These are phyloP conservation scores for Oikopleura dioica DNA, from an alignment of 23 tunicate genomes.

Conservation along the genomic window DNA sequence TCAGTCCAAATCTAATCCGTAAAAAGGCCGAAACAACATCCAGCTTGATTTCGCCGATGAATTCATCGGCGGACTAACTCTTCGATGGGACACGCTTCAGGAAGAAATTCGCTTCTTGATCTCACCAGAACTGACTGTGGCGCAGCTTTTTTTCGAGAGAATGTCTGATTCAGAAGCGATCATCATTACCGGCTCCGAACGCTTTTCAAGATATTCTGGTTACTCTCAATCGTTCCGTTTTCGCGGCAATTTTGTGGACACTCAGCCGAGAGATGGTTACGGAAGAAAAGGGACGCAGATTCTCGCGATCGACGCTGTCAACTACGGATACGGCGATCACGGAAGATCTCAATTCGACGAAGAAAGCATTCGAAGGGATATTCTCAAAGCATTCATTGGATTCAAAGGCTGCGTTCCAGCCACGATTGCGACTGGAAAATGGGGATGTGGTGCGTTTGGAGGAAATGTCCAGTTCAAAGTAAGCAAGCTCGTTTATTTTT, in stretches of 20 bases:
- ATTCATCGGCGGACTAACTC: conserved; percentile 75
- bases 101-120: conserved; percentile 77
- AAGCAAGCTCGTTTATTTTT: no score
- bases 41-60: conserved; percentile 85
- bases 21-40: no score
- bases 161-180: conserved; percentile 54
- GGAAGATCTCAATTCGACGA: conserved; percentile 28
- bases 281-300: conserved; percentile 29
- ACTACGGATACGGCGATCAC: conserved; percentile 19
- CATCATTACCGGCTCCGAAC: conserved; percentile 65
- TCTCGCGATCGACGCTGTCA: conserved; percentile 62
- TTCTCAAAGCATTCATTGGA: conserved; percentile 56
- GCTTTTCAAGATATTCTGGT: conserved; percentile 35
- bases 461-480: conserved; percentile 69
- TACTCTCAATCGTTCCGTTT: conserved; percentile 29
- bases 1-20: no score
- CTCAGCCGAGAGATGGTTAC: conserved; percentile 33
- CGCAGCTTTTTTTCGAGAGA: conserved; percentile 38
- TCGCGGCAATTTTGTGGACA: conserved; percentile 28
- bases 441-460: conserved; percentile 97
- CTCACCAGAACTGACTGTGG: conserved; percentile 70
- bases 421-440: conserved; percentile 94
- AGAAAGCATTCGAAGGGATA: conserved; percentile 26
- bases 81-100: conserved; percentile 35
- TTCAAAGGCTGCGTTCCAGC: conserved; percentile 27